These are phyloP conservation scores for Petrocephalus sullivani DNA, from an alignment of 2,797 vertebrate genomes.

Conservation along the genomic window DNA sequence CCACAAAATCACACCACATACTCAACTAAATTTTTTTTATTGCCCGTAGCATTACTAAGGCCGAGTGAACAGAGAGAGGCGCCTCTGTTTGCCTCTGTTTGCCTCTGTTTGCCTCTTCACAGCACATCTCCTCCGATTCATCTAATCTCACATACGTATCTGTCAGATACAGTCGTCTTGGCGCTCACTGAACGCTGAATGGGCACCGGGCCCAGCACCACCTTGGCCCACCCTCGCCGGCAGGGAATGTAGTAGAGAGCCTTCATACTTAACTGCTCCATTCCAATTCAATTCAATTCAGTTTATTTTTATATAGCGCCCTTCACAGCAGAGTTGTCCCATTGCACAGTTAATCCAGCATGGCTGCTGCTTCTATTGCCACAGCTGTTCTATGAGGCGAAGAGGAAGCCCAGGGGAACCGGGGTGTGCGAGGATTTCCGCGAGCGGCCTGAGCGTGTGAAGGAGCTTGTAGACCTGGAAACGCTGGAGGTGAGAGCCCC, in stretches of 20 bases:
- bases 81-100: not conserved
- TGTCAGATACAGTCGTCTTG: not conserved
- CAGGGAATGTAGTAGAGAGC: not conserved
- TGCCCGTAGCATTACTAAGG: not conserved
- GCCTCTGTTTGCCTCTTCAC: not conserved
- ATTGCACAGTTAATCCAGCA: not conserved
- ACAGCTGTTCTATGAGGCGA: constrained; percentile 71
- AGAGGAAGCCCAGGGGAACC: constrained; percentile 49
- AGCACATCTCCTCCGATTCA: not conserved
- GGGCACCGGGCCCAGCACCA: not conserved
- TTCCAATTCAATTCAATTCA: not conserved
- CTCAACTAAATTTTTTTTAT: not conserved
- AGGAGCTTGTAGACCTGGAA: constrained; percentile 70
- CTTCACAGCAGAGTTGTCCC: too few species aligned
- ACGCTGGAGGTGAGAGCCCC: constrained; percentile 70
- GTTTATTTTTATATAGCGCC: too few species aligned
- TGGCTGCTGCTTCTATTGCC: constrained; percentile 6
- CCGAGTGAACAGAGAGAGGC: not conserved
- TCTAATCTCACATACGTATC: not conserved
- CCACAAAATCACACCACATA: not conserved
- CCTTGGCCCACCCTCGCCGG: not conserved
- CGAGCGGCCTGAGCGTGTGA: constrained; percentile 70
- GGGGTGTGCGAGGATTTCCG: constrained; percentile 69
- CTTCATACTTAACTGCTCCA: not conserved
- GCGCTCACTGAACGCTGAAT: too few species aligned